Percentiles rank a stretch among this genome's conserved stretches.
Conservation (phyloP, 2,113 vertebrate genomes). For the Pavo muticus region DNA sequence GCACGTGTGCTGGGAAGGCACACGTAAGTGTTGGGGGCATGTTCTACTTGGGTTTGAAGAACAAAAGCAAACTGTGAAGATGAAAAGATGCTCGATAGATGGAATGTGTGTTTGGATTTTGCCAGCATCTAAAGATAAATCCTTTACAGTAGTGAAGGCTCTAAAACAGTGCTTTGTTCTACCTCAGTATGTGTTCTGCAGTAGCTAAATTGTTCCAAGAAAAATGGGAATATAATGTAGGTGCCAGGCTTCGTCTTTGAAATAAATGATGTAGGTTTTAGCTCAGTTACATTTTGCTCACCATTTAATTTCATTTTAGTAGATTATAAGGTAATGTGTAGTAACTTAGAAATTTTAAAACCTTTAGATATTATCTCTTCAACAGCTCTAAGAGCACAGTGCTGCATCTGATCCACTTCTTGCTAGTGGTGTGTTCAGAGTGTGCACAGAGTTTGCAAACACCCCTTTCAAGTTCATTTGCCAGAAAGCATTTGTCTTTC, state of each 20-base stretch:
- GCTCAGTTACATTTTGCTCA: not conserved
- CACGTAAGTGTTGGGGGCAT: not conserved
- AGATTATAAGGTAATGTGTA: not conserved
- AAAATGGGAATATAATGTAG: not conserved
- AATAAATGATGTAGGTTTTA: not conserved
- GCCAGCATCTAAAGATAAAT: not conserved
- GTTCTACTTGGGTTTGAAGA: not conserved
- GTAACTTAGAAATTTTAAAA: not conserved
- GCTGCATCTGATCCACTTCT: not conserved
- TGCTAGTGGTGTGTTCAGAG: not conserved
- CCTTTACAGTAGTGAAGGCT: not conserved
- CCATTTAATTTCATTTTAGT: not conserved
- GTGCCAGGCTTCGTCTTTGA: not conserved
- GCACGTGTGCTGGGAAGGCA: not conserved
- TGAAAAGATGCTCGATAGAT: not conserved
- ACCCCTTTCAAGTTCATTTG: not conserved
- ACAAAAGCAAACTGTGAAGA: not conserved
- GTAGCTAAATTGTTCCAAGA: not conserved
- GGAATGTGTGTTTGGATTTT: slow-evolving; percentile 1
- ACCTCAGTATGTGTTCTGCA: not conserved
- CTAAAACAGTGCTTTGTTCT: not conserved
- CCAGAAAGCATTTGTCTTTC: not conserved
- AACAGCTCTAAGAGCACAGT: not conserved
- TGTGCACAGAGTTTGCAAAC: not conserved
- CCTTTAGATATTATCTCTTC: not conserved